Evolutionary conservation across 2,113 vertebrate species (phyloP).

Genomic region (Rhinopithecus roxellana): DNA sequence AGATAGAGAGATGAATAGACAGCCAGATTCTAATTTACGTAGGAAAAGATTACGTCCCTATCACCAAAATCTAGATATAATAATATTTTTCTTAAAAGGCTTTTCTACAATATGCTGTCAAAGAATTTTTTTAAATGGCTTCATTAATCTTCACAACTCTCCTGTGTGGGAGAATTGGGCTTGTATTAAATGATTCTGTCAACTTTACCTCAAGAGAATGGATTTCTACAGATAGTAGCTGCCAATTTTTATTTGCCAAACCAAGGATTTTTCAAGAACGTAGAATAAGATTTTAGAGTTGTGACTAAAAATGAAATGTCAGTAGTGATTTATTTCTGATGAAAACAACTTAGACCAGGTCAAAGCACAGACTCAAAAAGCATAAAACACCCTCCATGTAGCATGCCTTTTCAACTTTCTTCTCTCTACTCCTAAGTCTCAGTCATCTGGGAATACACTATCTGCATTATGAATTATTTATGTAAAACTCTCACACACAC

Average conservation of each 20-base stretch:
- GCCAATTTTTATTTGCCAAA: slow-evolving; percentile 50
- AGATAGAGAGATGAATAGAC: neutral
- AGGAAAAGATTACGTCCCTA: neutral
- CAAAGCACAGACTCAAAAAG: neutral
- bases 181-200: slow-evolving; percentile 45
- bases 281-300: slow-evolving; percentile 45
- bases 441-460: neutral
- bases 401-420: slow-evolving; percentile 7
- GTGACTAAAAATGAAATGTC: slow-evolving; percentile 34
- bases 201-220: neutral
- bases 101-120: slow-evolving; percentile 27
- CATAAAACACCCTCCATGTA: neutral
- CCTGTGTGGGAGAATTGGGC: neutral
- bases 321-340: slow-evolving; percentile 51
- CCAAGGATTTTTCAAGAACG: slow-evolving; percentile 46
- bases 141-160: slow-evolving; percentile 54
- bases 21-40: neutral
- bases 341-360: slow-evolving; percentile 36
- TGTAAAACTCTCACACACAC: neutral
- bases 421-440: neutral
- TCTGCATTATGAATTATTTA: slow-evolving; percentile 14
- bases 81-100: slow-evolving; percentile 38
- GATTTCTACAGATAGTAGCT: slow-evolving; percentile 38
- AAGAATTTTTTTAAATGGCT: slow-evolving; percentile 24
- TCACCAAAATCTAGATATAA: neutral